phyloP scores from a whole-genome alignment of 2,113 vertebrate species.

The Calidris pygmaea region DNA sequence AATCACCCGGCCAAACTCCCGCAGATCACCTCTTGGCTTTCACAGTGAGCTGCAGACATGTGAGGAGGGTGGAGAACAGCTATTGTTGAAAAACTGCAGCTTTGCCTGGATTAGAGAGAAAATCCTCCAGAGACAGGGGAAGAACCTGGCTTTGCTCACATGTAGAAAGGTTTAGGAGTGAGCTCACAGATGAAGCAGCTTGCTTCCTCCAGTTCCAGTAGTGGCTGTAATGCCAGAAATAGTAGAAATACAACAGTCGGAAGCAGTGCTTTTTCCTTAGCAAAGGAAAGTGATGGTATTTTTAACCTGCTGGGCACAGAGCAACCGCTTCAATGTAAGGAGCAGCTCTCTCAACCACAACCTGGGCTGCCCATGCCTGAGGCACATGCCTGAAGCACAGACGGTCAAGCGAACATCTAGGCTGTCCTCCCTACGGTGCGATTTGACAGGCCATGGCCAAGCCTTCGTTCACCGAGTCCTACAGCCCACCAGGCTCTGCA shows the following conservation, averaged over 20 bases:
- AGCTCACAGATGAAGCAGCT: neutral
- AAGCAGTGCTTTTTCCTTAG: neutral
- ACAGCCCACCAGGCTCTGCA: neutral
- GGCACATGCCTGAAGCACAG: neutral
- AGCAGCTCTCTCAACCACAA: neutral
- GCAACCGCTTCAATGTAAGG: neutral
- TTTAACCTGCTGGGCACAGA: neutral
- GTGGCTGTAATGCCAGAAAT: neutral
- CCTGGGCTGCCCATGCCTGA: neutral
- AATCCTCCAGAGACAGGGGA: neutral
- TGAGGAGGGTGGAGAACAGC: neutral
- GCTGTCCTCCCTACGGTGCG: rapidly evolving
- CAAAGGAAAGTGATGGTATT: neutral
- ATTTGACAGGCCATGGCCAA: neutral
- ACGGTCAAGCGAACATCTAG: neutral
- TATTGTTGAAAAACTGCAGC: neutral
- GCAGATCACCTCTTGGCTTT: neutral
- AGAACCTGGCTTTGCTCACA: constrained; percentile 12
- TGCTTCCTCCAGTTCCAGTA: neutral
- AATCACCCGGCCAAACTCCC: neutral
- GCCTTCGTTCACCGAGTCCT: neutral
- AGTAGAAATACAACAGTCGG: neutral
- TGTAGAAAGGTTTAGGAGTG: neutral
- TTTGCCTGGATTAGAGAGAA: neutral
- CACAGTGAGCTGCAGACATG: neutral